Evolutionary conservation across 2,113 vertebrate genomes (phyloP), one percentile per base, ranked within the genome.

Genomic region (Bubo blakistoni): DNA sequence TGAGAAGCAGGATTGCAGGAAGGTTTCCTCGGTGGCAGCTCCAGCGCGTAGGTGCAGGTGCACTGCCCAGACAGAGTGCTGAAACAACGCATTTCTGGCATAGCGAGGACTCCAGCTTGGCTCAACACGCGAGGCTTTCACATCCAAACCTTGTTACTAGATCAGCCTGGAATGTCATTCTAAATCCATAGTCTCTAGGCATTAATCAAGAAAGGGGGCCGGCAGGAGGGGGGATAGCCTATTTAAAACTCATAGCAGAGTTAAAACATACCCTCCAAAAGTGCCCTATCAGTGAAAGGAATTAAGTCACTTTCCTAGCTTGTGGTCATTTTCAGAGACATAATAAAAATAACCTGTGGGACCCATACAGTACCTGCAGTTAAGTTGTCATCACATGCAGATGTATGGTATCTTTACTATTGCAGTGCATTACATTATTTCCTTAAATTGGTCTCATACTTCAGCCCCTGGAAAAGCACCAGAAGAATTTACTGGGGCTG

Each of bases 91-190:
- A 40, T 65, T 96, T 67, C 82, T 93, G 96, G 88, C 81, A 88
- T 10, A 76, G 36, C 18, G 10, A 44, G 59, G 36, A 57, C 47
- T 81, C 77, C 27, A 16, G 58, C 65, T 97, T 97, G 95, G 94
- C 95, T 92, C 34, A 10, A 16, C 42, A 66, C 13, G 25, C 30
- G 24, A 38, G 46, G 86, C 57, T 55, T 73, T 91, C 78, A 71
- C 91, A 91, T 96, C 86, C 88, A 93, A 96, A 90, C 58, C 85
- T 87, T 78, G 72, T 97, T 97, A 95, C 89, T 96, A 94, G 92
- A 97, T 92, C 84, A 95, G 85, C 92, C 88, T 96, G 97, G 95
- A 97, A 97, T 97, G 94, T 92, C 86, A 95, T 80, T 72, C 77
- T 89, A 84, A 97, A 96, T 91, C 72, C 87, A 79, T 77, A 83